Conservation (phyloP, 2,888 invertebrate genomes). For the Cheilosia pagana region DNA sequence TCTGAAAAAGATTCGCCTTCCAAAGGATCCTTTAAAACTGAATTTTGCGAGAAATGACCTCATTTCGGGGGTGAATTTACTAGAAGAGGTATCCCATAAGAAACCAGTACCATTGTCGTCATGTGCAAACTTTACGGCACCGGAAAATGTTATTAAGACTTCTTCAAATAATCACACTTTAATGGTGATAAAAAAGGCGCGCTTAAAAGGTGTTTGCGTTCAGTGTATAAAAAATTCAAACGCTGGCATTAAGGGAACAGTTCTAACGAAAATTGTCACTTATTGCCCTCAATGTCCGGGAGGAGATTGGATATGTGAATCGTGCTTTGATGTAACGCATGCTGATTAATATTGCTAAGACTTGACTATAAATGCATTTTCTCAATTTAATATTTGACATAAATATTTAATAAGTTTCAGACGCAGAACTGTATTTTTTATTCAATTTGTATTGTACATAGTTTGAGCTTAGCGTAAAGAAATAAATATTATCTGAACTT, state of each 20-base stretch:
- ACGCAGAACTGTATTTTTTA: no score
- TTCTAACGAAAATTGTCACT: constrained; percentile 79
- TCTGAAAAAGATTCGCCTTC: background rate
- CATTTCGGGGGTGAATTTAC: background rate
- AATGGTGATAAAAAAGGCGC: constrained; percentile 79
- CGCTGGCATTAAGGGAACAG: constrained; percentile 62
- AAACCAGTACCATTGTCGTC: constrained; percentile 53
- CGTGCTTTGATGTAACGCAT: constrained; percentile 79
- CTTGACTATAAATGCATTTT: background rate
- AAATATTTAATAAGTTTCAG: no score
- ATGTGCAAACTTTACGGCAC: constrained; percentile 68
- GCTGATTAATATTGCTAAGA: background rate
- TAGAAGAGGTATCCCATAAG: background rate
- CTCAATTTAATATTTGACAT: no score
- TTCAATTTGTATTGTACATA: no score
- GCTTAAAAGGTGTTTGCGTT: constrained; percentile 82
- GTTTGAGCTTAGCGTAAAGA: no score
- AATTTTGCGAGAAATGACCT: background rate
- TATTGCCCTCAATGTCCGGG: constrained; percentile 82
- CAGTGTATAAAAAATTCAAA: constrained; percentile 79
- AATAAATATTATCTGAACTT: no score
- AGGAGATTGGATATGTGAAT: constrained; percentile 82
- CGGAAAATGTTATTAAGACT: constrained; percentile 79
- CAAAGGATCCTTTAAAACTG: background rate
- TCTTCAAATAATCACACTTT: constrained; percentile 80